These are phyloP conservation scores for Ips typographus DNA, from an alignment of 1,140 invertebrate genomes.

Conservation along the genomic window DNA sequence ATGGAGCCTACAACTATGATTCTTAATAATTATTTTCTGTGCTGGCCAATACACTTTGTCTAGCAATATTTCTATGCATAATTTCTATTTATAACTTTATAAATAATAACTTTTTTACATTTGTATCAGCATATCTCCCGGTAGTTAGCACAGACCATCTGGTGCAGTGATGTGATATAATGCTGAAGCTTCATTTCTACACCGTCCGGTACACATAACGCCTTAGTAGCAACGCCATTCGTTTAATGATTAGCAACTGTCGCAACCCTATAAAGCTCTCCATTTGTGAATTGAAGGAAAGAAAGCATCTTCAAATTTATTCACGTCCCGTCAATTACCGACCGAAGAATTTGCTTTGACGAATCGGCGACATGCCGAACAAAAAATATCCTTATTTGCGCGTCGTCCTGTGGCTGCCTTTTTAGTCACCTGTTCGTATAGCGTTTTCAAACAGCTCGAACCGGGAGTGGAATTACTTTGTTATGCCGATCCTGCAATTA, in stretches of 20 bases:
- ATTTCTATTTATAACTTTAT: no score
- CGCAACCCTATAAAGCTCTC: background rate
- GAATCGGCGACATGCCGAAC: constrained; percentile 17
- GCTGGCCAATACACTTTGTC: no score
- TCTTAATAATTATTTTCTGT: no score
- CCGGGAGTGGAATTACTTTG: constrained; percentile 17
- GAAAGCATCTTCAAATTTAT: background rate
- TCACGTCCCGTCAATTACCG: constrained; percentile 16
- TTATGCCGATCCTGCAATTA: constrained; percentile 12
- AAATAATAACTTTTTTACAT: no score
- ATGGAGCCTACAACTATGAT: no score
- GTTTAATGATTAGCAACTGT: background rate
- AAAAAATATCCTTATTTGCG: constrained; percentile 24
- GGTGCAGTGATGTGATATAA: background rate
- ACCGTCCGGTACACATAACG: background rate
- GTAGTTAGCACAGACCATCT: no score
- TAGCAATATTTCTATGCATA: no score
- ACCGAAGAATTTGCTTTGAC: constrained; percentile 1
- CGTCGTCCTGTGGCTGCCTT: constrained; percentile 7
- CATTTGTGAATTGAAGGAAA: background rate
- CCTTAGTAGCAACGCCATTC: background rate
- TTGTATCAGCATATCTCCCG: no score
- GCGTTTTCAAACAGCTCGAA: constrained; percentile 17
- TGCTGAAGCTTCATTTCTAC: background rate
- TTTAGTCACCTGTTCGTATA: constrained; percentile 11